These are phyloP conservation scores for Rhodinocichla rosea DNA, from an alignment of 2,113 vertebrate species.

Conservation along the genomic window DNA sequence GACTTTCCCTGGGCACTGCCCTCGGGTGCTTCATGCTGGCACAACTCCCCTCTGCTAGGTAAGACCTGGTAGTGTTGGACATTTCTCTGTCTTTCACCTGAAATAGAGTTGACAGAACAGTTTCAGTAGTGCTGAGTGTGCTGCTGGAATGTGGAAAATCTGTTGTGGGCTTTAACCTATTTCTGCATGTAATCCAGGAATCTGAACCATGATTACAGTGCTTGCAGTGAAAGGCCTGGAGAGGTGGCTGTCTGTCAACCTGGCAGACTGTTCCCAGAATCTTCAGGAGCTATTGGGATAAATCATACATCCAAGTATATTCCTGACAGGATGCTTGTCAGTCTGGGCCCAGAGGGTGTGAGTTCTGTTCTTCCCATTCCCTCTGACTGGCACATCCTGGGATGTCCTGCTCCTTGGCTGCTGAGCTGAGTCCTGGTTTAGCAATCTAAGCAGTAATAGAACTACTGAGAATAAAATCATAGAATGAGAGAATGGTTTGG, in stretches of 20 bases:
- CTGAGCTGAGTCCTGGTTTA: neutral
- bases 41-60: neutral
- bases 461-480: neutral
- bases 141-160: neutral
- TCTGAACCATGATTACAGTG: neutral
- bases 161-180: neutral
- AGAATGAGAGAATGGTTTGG: neutral
- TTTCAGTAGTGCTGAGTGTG: fast-evolving
- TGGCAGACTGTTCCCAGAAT: neutral
- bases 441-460: neutral
- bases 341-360: neutral
- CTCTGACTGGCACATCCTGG: neutral
- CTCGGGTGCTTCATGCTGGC: neutral
- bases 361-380: neutral
- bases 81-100: neutral
- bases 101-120: neutral
- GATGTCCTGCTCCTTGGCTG: neutral
- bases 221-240: neutral
- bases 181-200: neutral
- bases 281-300: neutral
- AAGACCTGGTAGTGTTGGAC: neutral
- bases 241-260: neutral
- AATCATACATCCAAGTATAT: neutral
- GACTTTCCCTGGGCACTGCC: neutral
- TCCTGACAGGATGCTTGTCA: neutral